Evolutionary conservation across 2,888 invertebrate species (phyloP).

Genomic region (Rhopalosiphum nymphaeae): DNA sequence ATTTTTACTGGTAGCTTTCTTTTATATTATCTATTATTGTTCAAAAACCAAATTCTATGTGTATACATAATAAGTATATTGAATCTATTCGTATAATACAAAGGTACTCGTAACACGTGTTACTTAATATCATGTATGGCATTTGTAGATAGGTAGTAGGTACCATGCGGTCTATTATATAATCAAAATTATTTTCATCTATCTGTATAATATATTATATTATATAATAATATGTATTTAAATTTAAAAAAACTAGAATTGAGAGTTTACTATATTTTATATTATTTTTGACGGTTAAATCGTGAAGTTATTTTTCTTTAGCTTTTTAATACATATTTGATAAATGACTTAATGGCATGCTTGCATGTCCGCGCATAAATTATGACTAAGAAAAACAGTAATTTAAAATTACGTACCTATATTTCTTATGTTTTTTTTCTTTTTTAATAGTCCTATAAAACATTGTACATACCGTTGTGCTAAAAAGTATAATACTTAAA

Average conservation of each 20-base stretch:
- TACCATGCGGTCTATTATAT: neutral
- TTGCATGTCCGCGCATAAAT: slow-evolving; percentile 10
- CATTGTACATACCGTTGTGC: neutral
- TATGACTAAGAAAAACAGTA: neutral
- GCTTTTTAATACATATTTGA: slow-evolving; percentile 2
- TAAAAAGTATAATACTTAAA: neutral
- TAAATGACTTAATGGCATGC: slow-evolving; percentile 22
- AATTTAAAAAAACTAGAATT: neutral
- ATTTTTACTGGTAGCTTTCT: neutral
- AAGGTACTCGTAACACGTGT: neutral
- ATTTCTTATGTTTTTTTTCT: slow-evolving; percentile 9
- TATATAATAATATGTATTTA: neutral
- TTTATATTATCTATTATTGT: neutral
- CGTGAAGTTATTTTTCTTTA: neutral
- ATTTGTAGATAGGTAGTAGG: neutral
- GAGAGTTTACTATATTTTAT: neutral
- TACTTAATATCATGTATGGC: neutral
- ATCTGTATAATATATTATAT: neutral
- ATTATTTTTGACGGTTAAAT: neutral
- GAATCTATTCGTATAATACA: neutral
- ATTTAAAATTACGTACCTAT: slow-evolving; percentile 16
- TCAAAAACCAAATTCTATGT: neutral
- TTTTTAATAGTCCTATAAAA: neutral
- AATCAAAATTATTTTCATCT: neutral
- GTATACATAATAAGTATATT: neutral